Conservation (phyloP, 2,113 vertebrate species). For the Sciurus niger region DNA sequence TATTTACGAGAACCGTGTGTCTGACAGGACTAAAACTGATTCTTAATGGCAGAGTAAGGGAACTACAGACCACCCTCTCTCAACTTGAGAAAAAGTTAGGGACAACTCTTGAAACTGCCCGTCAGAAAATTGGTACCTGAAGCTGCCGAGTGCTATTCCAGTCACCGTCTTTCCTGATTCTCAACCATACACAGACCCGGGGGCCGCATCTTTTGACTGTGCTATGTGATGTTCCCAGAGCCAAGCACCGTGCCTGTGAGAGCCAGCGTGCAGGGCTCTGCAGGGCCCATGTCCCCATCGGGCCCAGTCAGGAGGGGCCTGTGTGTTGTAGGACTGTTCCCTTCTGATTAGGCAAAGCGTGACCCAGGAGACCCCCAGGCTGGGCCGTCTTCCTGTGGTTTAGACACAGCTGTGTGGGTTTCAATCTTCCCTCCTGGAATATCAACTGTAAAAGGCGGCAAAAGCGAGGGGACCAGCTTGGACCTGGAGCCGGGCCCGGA, state of each 20-base stretch:
- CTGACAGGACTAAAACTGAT: background rate
- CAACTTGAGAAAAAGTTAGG: slow-evolving; percentile 23
- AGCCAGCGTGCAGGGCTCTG: background rate
- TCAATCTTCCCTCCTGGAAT: background rate
- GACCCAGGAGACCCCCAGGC: background rate
- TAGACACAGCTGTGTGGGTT: background rate
- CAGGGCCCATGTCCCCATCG: background rate
- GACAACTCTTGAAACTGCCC: slow-evolving; percentile 51
- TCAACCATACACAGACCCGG: background rate
- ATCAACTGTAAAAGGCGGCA: background rate
- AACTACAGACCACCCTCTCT: slow-evolving; percentile 3
- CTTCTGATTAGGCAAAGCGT: background rate
- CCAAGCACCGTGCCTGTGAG: background rate
- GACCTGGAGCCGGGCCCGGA: background rate
- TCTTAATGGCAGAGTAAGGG: background rate
- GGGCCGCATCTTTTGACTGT: background rate
- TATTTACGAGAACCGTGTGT: slow-evolving; percentile 31
- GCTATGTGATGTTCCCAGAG: background rate
- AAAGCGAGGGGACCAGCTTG: background rate
- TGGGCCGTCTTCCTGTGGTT: background rate
- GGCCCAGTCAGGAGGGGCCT: background rate
- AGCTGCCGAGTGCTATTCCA: background rate
- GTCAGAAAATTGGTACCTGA: slow-evolving; percentile 26
- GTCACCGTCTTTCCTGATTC: slow-evolving; percentile 33
- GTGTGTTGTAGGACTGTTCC: background rate